Base-by-base conservation (phyloP, 2,888 invertebrate species). In the Idaea biselata region DNA sequence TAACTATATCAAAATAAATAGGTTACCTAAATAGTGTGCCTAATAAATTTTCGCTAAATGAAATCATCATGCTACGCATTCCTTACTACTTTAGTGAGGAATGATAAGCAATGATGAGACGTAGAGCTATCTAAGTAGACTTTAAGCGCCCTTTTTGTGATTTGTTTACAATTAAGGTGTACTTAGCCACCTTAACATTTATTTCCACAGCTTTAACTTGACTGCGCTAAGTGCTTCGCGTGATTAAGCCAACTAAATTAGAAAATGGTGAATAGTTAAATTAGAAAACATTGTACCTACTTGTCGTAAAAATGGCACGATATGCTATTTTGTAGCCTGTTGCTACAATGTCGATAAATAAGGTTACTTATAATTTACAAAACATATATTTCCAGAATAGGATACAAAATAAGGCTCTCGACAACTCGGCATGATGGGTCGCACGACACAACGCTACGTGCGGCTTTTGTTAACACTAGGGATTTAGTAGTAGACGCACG, bases 301-400 rank as follows among this genome's bases (percentile, higher is more conserved):
- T 44, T 44, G 11, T 44, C 44, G 44, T 44, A 11, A 44, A 44
- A 44, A 44, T 44, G 11, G 61, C 58, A 64, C 61, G 18, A 58
- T 58, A 64, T 64, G 54, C 64, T 18, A 58, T 54, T 44, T 59
- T 44, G 44, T 44, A 44, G 44, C 44, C 44, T 44, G 44, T 44
- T 44, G 44, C 44, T 44, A 44, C 44, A 44, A 44, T 44, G 44
- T 44, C 11, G 44, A 44, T 14, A 11, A 44, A 44, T 44, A 8
- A 44, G 44, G 44, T 44, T 11, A n/a, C n/a, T n/a, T n/a, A 44
- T 44, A 11, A 44, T 44, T 44, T 44, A 44, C 44, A 44, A 11
- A 11, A 44, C 11, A 44, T 14, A 44, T 11, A 44, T 11, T 44
- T 11, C 14, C 44, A 44, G 44, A 33, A 58, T 18, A 25, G 25